These are phyloP conservation scores for Harpalus rubripes DNA, from an alignment of 2,888 invertebrate genomes.

Conservation along the genomic window DNA sequence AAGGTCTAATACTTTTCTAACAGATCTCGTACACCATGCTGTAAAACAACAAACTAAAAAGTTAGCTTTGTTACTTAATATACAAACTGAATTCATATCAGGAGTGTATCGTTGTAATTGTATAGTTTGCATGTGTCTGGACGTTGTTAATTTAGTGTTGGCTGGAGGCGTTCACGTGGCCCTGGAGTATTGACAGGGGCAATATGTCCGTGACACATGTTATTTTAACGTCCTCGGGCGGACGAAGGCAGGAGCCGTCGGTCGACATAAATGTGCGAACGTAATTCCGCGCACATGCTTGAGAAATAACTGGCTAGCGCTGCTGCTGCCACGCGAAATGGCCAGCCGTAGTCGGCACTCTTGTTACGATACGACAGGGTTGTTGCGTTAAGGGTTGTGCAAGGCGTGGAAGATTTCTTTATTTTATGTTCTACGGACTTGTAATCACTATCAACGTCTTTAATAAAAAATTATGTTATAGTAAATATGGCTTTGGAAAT, in stretches of 20 bases:
- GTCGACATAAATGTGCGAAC: slow-evolving; percentile 27
- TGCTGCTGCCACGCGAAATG: slow-evolving; percentile 6
- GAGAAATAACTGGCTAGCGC: slow-evolving; percentile 24
- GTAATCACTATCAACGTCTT: slow-evolving; percentile 2
- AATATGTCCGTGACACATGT: slow-evolving; percentile 24
- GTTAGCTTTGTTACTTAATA: too few relatives aligned
- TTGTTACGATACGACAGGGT: slow-evolving; percentile 20
- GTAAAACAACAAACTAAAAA: too few relatives aligned
- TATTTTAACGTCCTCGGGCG: slow-evolving; percentile 17
- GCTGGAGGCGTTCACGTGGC: neutral
- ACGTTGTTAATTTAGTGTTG: neutral
- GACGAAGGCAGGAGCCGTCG: neutral
- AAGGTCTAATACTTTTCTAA: too few relatives aligned
- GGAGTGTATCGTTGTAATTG: too few relatives aligned
- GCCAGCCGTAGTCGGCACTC: neutral
- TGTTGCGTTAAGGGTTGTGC: slow-evolving; percentile 1
- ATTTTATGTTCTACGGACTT: slow-evolving; percentile 1
- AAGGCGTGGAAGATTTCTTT: slow-evolving; percentile 8
- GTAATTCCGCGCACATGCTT: slow-evolving; percentile 43
- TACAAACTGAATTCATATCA: too few relatives aligned
- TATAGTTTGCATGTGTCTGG: too few relatives aligned
- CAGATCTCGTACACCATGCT: too few relatives aligned
- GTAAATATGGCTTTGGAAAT: too few relatives aligned
- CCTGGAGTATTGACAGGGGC: slow-evolving; percentile 6
- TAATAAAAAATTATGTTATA: neutral